Evolutionary conservation across 2,888 invertebrate genomes (phyloP).

Genomic region (Bugulina stolonifera): DNA sequence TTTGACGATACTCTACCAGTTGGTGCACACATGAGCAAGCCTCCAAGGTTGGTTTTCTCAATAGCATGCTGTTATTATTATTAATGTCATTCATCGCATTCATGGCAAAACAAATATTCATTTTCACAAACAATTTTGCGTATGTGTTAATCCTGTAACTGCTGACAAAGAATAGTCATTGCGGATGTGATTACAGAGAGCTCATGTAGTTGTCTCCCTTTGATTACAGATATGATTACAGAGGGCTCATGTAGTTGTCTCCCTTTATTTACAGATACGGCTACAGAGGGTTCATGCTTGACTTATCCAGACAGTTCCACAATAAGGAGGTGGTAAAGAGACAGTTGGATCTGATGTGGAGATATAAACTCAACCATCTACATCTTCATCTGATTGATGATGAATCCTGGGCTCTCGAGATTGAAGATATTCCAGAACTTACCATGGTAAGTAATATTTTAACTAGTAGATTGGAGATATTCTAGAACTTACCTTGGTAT

Average conservation of each 20-base stretch:
- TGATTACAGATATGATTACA: no score
- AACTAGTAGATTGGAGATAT: conserved; percentile 46
- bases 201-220: no score
- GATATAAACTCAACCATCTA: conserved; percentile 48
- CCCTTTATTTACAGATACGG: conserved; percentile 35
- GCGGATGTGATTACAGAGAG: no score
- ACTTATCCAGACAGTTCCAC: conserved; percentile 46
- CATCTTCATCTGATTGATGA: conserved; percentile 49
- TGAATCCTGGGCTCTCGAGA: conserved; percentile 49
- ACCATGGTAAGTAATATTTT: conserved; percentile 40
- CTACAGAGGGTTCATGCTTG: conserved; percentile 46
- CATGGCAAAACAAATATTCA: no score
- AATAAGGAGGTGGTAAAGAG: conserved; percentile 35
- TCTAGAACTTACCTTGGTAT: conserved; percentile 43
- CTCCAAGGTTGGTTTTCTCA: conserved; percentile 8
- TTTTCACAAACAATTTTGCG: no score
- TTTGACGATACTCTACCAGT: neutral
- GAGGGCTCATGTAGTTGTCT: no score
- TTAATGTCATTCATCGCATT: no score
- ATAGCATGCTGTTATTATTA: no score
- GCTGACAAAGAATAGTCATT: no score
- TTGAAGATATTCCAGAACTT: conserved; percentile 45
- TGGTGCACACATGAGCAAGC: neutral
- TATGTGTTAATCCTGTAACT: no score
- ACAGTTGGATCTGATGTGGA: conserved; percentile 42